phyloP scores from a whole-genome alignment of 2,888 invertebrate genomes.

The Helobdella robusta region DNA sequence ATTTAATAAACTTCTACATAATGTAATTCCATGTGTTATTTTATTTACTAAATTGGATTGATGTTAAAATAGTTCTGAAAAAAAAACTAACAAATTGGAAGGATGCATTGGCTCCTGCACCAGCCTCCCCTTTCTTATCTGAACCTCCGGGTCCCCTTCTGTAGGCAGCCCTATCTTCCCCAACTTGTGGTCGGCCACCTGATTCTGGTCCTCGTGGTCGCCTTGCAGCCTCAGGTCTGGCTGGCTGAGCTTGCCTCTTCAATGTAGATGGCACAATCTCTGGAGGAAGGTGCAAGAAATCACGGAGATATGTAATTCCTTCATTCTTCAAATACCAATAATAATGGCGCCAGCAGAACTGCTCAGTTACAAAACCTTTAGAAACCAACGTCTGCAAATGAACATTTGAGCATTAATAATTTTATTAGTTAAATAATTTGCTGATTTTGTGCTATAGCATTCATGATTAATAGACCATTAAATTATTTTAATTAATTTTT shows the following conservation, averaged over 20 bases:
- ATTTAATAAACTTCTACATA: not conserved
- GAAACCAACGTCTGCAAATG: conserved; percentile 72
- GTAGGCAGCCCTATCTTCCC: conserved; percentile 45
- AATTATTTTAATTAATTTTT: no score
- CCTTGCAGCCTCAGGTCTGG: conserved; percentile 64
- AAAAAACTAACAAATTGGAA: conserved; percentile 65
- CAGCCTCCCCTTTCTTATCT: conserved; percentile 94
- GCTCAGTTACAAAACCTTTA: conserved; percentile 92
- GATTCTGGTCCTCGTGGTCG: conserved; percentile 24
- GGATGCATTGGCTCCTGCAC: conserved; percentile 74
- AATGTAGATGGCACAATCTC: conserved; percentile 97
- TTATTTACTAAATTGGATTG: no score
- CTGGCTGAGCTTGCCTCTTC: conserved; percentile 64
- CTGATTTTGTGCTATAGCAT: no score
- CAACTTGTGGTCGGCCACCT: conserved; percentile 26
- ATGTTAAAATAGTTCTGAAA: not conserved
- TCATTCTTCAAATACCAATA: conserved; percentile 99
- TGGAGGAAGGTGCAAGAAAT: conserved; percentile 85
- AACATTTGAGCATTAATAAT: not conserved
- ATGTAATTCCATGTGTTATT: no score
- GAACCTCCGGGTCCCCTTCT: conserved; percentile 47
- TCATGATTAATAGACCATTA: no score
- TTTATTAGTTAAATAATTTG: no score
- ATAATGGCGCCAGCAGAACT: conserved; percentile 98
- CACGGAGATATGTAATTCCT: conserved; percentile 86